Evolutionary conservation across 2,888 invertebrate genomes (phyloP).

Genomic region (Cephus runcator): DNA sequence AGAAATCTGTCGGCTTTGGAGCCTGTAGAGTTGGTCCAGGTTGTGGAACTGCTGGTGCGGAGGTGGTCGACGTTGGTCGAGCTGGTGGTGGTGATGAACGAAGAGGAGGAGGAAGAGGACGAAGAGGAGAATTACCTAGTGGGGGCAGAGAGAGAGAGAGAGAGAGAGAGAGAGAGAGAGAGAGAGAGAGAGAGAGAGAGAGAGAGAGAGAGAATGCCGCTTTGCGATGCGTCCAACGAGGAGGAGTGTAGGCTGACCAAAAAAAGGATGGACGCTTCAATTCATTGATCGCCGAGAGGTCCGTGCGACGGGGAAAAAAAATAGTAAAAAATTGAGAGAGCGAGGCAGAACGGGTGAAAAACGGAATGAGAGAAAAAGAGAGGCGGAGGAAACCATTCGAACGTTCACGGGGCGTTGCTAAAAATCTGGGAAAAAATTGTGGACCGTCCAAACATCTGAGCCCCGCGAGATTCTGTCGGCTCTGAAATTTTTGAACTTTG

Average conservation of each 20-base stretch:
- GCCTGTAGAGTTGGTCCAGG: neutral
- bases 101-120: constrained; percentile 21
- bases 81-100: constrained; percentile 20
- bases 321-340: constrained; percentile 37
- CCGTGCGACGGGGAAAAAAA: constrained; percentile 59
- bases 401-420: constrained; percentile 20
- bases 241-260: constrained; percentile 59
- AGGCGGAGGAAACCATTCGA: constrained; percentile 16
- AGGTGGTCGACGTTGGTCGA: constrained; percentile 18
- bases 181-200: constrained; percentile 35
- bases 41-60: neutral
- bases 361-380: constrained; percentile 8
- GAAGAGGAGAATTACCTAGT: constrained; percentile 30
- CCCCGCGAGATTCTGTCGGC: neutral
- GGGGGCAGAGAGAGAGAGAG: constrained; percentile 25
- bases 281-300: constrained; percentile 64
- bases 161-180: constrained; percentile 16
- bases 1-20: neutral
- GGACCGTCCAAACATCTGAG: neutral
- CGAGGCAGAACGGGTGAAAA: constrained; percentile 14
- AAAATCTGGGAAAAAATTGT: constrained; percentile 11
- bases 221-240: constrained; percentile 48
- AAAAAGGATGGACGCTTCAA: constrained; percentile 63
- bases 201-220: constrained; percentile 38
- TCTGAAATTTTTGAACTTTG: constrained; percentile 17